Percentiles rank a stretch among this genome's conserved stretches.
These are phyloP conservation scores for Babyrousa celebensis DNA, from an alignment of 2,797 vertebrate genomes.

Conservation along the genomic window DNA sequence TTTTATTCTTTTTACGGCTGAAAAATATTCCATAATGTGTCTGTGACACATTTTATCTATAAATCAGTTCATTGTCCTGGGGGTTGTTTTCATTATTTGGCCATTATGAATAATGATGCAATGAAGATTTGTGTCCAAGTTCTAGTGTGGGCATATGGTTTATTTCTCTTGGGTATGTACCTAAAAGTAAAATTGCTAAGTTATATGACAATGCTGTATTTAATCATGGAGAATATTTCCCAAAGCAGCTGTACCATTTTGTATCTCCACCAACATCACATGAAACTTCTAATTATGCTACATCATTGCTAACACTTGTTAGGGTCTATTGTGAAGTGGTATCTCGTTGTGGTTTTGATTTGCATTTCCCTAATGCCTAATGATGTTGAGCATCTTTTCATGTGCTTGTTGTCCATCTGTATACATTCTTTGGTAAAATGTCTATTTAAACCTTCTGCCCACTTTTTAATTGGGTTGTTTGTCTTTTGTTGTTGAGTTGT, in stretches of 20 bases:
- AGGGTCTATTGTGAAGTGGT: constrained; percentile 2
- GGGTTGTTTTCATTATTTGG: not conserved
- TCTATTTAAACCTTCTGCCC: constrained; percentile 5
- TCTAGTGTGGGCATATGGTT: not conserved
- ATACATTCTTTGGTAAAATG: constrained; percentile 43
- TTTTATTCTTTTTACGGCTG: constrained; percentile 20
- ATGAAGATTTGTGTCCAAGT: not conserved
- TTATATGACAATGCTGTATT: not conserved
- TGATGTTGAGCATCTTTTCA: constrained; percentile 42
- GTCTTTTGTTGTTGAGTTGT: not conserved
- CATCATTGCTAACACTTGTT: not conserved
- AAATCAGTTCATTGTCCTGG: not conserved
- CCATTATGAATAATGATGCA: not conserved
- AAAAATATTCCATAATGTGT: not conserved
- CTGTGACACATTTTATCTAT: not conserved
- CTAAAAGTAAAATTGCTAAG: not conserved
- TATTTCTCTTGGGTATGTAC: not conserved
- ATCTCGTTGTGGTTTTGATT: constrained; percentile 41
- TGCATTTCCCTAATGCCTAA: constrained; percentile 6
- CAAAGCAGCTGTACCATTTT: not conserved
- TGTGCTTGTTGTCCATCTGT: not conserved
- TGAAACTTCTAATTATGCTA: not conserved
- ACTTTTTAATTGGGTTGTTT: constrained; percentile 18
- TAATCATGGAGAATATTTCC: not conserved
- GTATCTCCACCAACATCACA: not conserved